Conservation (phyloP, 2,888 invertebrate species). For the Pachliopta kotzebuea region DNA sequence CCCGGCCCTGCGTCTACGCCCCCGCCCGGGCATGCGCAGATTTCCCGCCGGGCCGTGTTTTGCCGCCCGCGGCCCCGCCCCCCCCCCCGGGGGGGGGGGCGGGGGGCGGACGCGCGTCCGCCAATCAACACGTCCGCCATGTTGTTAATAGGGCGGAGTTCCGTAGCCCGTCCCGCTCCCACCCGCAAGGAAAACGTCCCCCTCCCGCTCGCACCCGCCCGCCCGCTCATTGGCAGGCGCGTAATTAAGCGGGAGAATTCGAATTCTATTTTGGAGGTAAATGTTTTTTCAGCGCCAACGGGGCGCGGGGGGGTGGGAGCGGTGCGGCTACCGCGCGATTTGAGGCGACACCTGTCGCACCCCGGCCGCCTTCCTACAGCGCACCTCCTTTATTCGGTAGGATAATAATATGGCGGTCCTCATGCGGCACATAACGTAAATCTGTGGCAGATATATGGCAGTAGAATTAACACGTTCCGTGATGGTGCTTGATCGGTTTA, state of each 20-base stretch:
- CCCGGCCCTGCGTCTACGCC: constrained; percentile 43
- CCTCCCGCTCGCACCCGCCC: constrained; percentile 56
- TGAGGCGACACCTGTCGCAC: constrained; percentile 57
- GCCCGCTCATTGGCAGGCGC: constrained; percentile 62
- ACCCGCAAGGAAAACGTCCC: constrained; percentile 51
- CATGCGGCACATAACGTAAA: constrained; percentile 62
- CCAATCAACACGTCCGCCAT: constrained; percentile 84
- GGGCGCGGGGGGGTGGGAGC: too few species aligned
- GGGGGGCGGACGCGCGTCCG: constrained; percentile 65
- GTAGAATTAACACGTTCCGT: constrained; percentile 63
- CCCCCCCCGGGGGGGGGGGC: constrained; percentile 51
- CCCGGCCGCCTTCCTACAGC: constrained; percentile 25
- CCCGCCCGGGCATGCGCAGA: constrained; percentile 40
- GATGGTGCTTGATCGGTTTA: constrained; percentile 71
- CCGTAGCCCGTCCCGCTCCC: constrained; percentile 46
- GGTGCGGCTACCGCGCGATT: constrained; percentile 47
- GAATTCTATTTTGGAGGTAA: constrained; percentile 78
- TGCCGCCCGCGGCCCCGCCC: constrained; percentile 50
- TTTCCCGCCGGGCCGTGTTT: constrained; percentile 60
- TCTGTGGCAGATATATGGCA: constrained; percentile 62
- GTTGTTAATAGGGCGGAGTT: constrained; percentile 83
- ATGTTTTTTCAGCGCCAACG: constrained; percentile 70
- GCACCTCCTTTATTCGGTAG: constrained; percentile 49
- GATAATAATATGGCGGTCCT: constrained; percentile 52
- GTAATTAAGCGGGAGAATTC: constrained; percentile 79